Base-by-base conservation (phyloP, 1,140 invertebrate species). In the Pseudomyrmex pallidus region DNA sequence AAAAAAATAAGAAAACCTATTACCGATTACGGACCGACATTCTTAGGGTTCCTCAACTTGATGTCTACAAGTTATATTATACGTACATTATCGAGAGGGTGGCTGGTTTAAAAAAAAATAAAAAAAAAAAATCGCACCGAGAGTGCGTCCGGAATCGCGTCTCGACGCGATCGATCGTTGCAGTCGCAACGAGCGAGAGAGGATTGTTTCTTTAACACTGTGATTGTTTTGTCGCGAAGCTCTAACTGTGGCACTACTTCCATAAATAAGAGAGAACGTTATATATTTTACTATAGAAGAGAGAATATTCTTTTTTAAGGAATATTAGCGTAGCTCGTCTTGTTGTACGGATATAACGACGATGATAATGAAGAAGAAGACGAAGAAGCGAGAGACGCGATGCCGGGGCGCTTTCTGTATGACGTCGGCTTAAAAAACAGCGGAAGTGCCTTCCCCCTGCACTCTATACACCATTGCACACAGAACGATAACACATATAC, bases 371-470 rank as follows among this genome's bases (percentile, higher is more conserved):
- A 17, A 17, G 25, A 25, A 25, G 25, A 25, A 25, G 2, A 25
- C 3, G 25, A 13, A 70, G 3, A 12, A 48, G 59, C 8, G 13
- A 22, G 25, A 76, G 17, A 66, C 57, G 74, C 85, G 67, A 76
- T 85, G 2, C 61, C 62, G 84, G 35, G 0, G 35, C 78, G 85
- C 74, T 89, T 85, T 91, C 87, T 76, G 82, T 68, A 82, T 74
- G 87, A 76, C 62, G 82, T 89, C 76, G 82, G 73, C 74, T 83
- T 76, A 88, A 91, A 57, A 86, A 78, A 88, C 91, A 94, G 92
- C 92, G 91, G 90, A 94, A 94, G 93, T 94, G 93, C 93, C 93
- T 94, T 94, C 92, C 93, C 85, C 91, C 92, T 94, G 93, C 93
- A 94, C 93, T 94, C 83, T 78, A 86, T 87, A 94, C 91, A 93